Conservation (phyloP, 2,113 vertebrate species). For the Hippocampus guttulatus region DNA sequence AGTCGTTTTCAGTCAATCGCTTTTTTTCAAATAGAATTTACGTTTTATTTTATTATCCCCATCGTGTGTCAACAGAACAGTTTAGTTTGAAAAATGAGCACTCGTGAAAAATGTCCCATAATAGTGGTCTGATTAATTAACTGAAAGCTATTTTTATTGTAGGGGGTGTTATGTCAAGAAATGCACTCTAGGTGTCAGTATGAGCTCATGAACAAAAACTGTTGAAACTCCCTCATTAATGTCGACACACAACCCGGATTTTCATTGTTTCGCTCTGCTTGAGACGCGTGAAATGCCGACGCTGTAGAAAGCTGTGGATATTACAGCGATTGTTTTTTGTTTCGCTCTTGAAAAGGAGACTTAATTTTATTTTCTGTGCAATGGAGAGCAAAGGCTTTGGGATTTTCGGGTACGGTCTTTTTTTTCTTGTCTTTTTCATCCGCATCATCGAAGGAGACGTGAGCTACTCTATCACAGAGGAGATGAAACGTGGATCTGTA, state of each 20-base stretch:
- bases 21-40: neutral
- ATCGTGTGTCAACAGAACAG: neutral
- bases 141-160: neutral
- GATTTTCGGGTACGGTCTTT: slow-evolving; percentile 3
- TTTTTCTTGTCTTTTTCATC: slow-evolving; percentile 29
- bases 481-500: slow-evolving; percentile 71
- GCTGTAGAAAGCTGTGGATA: neutral
- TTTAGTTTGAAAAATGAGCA: neutral
- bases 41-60: neutral
- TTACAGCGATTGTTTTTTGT: neutral
- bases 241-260: neutral
- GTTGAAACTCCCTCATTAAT: neutral
- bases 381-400: neutral
- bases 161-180: slow-evolving; percentile 38
- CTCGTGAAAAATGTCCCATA: neutral
- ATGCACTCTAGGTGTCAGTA: slow-evolving; percentile 34
- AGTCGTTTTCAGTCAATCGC: neutral
- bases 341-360: neutral
- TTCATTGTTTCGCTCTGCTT: neutral
- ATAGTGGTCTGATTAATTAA: neutral
- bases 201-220: neutral
- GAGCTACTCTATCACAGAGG: slow-evolving; percentile 73
- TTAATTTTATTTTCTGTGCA: neutral
- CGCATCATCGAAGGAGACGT: slow-evolving; percentile 48
- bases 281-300: neutral